phyloP scores from a whole-genome alignment of 2,888 invertebrate species.

The Ornithoptera priamus region DNA sequence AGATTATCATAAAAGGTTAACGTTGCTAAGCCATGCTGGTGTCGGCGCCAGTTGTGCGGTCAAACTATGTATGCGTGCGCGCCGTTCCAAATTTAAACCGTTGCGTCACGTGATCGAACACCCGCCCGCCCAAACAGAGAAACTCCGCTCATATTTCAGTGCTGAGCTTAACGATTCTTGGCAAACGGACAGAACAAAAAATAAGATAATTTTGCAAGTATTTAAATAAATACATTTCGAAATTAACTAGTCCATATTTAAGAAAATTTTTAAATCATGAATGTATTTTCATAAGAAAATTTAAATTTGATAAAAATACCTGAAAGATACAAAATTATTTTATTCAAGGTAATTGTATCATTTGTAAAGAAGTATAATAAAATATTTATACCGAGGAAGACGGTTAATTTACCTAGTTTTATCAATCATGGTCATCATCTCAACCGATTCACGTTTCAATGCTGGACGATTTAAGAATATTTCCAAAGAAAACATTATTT shows the following conservation, averaged over 20 bases:
- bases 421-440: too few relatives aligned
- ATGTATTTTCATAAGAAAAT: background rate
- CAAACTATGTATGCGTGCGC: conserved; percentile 61
- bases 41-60: conserved; percentile 57
- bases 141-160: conserved; percentile 76
- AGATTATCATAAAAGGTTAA: conserved; percentile 70
- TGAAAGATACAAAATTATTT: background rate
- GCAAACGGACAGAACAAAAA: conserved; percentile 35
- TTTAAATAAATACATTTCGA: background rate
- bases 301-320: background rate
- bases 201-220: background rate
- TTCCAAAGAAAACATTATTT: too few relatives aligned
- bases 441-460: too few relatives aligned
- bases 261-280: conserved; percentile 43
- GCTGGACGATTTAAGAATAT: too few relatives aligned
- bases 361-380: too few relatives aligned
- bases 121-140: conserved; percentile 79
- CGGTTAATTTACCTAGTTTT: too few relatives aligned
- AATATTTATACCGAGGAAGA: background rate
- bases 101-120: conserved; percentile 70
- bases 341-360: background rate
- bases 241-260: conserved; percentile 55
- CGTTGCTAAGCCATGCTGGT: conserved; percentile 63
- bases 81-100: conserved; percentile 72
- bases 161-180: conserved; percentile 49